These are phyloP conservation scores for Synanceia verrucosa DNA, from an alignment of 2,797 vertebrate species.

Conservation along the genomic window DNA sequence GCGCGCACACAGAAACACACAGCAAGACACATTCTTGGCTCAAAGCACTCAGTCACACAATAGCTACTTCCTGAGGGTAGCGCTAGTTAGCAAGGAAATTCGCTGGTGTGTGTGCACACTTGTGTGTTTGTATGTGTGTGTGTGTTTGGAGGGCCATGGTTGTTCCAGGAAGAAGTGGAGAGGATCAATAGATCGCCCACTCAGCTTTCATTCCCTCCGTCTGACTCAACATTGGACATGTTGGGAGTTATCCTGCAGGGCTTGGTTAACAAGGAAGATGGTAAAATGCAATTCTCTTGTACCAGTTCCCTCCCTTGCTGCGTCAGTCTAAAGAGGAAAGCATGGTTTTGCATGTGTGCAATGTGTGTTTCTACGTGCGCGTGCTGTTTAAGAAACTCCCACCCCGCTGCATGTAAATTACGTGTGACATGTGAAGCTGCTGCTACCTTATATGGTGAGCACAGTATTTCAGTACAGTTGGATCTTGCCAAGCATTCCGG, in stretches of 20 bases:
- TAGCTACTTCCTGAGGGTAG: conserved; percentile 77
- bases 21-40: conserved; percentile 69
- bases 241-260: conserved; percentile 68
- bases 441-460: conserved; percentile 90
- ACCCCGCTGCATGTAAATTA: conserved; percentile 87
- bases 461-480: conserved; percentile 85
- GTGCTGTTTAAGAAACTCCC: conserved; percentile 79
- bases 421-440: conserved; percentile 87
- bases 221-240: conserved; percentile 79
- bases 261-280: conserved; percentile 52
- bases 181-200: conserved; percentile 82
- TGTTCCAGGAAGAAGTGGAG: conserved; percentile 78
- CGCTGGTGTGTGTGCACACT: conserved; percentile 40
- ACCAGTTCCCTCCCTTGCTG: conserved; percentile 47
- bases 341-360: conserved; percentile 67
- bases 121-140: conserved; percentile 45
- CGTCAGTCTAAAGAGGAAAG: conserved; percentile 68
- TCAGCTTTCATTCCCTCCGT: conserved; percentile 76
- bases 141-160: conserved; percentile 63
- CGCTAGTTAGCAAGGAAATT: conserved; percentile 69
- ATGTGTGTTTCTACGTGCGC: conserved; percentile 40
- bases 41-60: conserved; percentile 68
- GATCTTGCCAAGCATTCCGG: conserved; percentile 87
- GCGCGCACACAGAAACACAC: conserved; percentile 9
- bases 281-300: conserved; percentile 38